Evolutionary conservation across 2,888 invertebrate genomes (phyloP), one percentile per base, ranked within the genome.

Genomic region (Apantesis nais): DNA sequence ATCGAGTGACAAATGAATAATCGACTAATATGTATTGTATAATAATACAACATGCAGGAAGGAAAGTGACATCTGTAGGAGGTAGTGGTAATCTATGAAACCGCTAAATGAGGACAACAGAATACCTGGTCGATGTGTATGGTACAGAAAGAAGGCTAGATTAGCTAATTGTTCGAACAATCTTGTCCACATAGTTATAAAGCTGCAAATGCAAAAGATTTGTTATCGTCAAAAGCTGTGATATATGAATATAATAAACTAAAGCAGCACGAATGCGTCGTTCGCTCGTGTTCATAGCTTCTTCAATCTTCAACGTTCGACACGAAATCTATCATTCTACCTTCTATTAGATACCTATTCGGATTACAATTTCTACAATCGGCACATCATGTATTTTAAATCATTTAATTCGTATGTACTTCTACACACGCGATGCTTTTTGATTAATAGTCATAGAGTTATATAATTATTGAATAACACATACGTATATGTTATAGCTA

Each of bases 171-270:
- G 94, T 93, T 94, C 94, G 94, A 92, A 93, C 86, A 89, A 92
- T 93, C 89, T 86, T 89, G 91, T 93, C 92, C 92, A 91, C 93
- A 76, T 85, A 88, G 88, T 77, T 82, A 75, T 89, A 87, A 92
- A 94, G 93, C 94, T 93, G 91, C 93, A 93, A 94, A 92, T 93
- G 95, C 94, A 94, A 94, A 94, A 94, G 93, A 93, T 94, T 94
- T 93, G 93, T 94, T 93, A 94, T 94, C 95, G 95, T 95, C 95
- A 95, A 95, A 95, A 94, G 94, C 95, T 95, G 95, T 95, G 95
- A 95, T 95, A 95, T 94, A 93, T 88, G 84, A 92, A 90, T 92
- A 92, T 77, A 92, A 88, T 91, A 91, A 92, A 92, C 88, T 89
- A 89, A 90, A 86, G 89, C 90, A 86, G 90, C 90, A 90, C 90